Percentiles rank a stretch among this genome's conserved stretches.
These are phyloP conservation scores for Agrochola lota DNA, from an alignment of 2,888 invertebrate species.

Conservation along the genomic window DNA sequence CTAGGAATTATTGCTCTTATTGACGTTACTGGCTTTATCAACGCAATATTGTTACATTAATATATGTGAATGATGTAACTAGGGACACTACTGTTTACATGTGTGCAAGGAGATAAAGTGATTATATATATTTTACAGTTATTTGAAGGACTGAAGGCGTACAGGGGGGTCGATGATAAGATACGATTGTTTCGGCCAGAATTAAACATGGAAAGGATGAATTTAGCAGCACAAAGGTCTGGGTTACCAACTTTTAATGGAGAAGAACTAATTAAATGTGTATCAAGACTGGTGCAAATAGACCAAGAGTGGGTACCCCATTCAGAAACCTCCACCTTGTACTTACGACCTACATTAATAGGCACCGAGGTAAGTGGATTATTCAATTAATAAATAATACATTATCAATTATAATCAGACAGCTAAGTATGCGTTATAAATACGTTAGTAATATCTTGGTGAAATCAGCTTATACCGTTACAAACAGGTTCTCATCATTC, in stretches of 20 bases:
- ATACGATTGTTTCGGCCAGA: slow-evolving; percentile 98
- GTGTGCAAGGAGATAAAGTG: slow-evolving; percentile 51
- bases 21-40: slow-evolving; percentile 36
- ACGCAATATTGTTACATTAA: slow-evolving; percentile 40
- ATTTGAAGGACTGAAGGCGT: slow-evolving; percentile 99
- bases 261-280: slow-evolving; percentile 95
- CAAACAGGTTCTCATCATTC: not conserved
- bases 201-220: slow-evolving; percentile 98
- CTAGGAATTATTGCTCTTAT: slow-evolving; percentile 36
- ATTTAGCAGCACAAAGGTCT: slow-evolving; percentile 94
- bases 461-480: slow-evolving; percentile 2
- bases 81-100: slow-evolving; percentile 32
- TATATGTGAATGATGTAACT: slow-evolving; percentile 55
- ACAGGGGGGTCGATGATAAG: slow-evolving; percentile 97
- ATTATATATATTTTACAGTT: slow-evolving; percentile 91
- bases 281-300: slow-evolving; percentile 95
- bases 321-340: slow-evolving; percentile 96
- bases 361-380: slow-evolving; percentile 96
- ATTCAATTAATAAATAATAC: slow-evolving; percentile 9
- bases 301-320: slow-evolving; percentile 99
- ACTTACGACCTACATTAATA: slow-evolving; percentile 98
- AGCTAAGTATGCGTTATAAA: not conserved
- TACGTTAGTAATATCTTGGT: slow-evolving; percentile 6
- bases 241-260: slow-evolving; percentile 97
- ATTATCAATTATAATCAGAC: slow-evolving; percentile 7